A percentile compares a stretch with the other conserved stretches of the same genome.
Evolutionary conservation across 2,113 vertebrate species (phyloP).

Genomic region (Phylloscopus whistleri): DNA sequence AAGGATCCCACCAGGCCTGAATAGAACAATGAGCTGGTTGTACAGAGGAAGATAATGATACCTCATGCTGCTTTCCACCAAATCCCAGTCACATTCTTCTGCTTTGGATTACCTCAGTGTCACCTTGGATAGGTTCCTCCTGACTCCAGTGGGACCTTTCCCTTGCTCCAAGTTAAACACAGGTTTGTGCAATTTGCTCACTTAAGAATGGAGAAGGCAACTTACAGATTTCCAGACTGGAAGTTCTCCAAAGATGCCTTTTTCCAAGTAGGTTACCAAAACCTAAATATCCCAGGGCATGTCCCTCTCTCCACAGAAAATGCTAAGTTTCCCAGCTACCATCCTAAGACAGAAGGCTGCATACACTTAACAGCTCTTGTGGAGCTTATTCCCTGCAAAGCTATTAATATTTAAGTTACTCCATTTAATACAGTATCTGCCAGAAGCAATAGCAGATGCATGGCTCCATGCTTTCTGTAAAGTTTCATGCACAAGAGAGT

Average conservation of each 20-base stretch:
- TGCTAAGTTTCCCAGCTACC: neutral
- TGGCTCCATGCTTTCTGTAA: neutral
- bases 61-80: neutral
- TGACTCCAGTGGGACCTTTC: neutral
- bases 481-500: neutral
- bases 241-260: neutral
- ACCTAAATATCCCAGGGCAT: neutral
- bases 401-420: slow-evolving; percentile 42
- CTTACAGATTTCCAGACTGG: neutral
- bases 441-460: slow-evolving; percentile 23
- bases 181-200: neutral
- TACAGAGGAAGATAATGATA: neutral
- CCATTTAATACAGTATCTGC: slow-evolving; percentile 19
- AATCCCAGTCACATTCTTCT: neutral
- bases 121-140: neutral
- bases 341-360: neutral
- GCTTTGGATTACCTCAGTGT: neutral
- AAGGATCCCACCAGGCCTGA: neutral
- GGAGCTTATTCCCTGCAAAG: neutral
- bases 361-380: neutral
- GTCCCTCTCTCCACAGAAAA: neutral
- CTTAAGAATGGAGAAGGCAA: neutral
- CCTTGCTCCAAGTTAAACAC: neutral
- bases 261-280: slow-evolving; percentile 23
- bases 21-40: neutral